A percentile compares a stretch with the other conserved stretches of the same genome.
Evolutionary conservation across 2,888 invertebrate species (phyloP).

Genomic region (Magallana nippona): DNA sequence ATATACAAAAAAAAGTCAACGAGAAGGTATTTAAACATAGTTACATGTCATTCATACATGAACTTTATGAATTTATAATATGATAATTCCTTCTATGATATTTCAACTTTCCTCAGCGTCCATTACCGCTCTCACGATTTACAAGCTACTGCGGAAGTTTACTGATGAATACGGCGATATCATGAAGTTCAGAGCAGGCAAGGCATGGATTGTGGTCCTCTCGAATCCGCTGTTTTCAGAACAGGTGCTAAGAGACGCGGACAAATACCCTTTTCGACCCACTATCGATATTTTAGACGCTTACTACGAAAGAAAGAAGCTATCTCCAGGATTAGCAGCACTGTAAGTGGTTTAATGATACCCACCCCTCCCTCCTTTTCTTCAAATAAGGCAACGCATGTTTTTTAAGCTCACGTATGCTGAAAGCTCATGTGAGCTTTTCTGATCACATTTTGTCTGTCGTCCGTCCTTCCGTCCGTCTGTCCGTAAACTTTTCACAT

Average conservation of each 20-base stretch:
- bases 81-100: background rate
- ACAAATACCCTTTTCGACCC: constrained; percentile 41
- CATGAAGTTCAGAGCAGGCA: constrained; percentile 30
- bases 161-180: constrained; percentile 42
- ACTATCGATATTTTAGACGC: constrained; percentile 22
- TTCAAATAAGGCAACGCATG: too few species aligned
- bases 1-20: too few species aligned
- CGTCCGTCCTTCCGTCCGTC: too few species aligned
- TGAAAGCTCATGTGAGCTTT: too few species aligned
- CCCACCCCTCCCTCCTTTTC: background rate
- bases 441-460: too few species aligned
- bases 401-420: too few species aligned
- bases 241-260: constrained; percentile 1
- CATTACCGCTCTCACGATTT: constrained; percentile 8
- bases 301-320: constrained; percentile 36
- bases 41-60: too few species aligned
- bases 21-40: too few species aligned
- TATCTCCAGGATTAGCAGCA: constrained; percentile 24
- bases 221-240: constrained; percentile 36
- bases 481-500: too few species aligned
- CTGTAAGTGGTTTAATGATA: constrained; percentile 8
- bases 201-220: constrained; percentile 24
- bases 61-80: too few species aligned
- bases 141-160: constrained; percentile 29
- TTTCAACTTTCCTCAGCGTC: constrained; percentile 23